Evolutionary conservation across 2,797 vertebrate genomes (phyloP), one percentile per base, ranked within the genome.

Genomic region (Limnodromus scolopaceus): DNA sequence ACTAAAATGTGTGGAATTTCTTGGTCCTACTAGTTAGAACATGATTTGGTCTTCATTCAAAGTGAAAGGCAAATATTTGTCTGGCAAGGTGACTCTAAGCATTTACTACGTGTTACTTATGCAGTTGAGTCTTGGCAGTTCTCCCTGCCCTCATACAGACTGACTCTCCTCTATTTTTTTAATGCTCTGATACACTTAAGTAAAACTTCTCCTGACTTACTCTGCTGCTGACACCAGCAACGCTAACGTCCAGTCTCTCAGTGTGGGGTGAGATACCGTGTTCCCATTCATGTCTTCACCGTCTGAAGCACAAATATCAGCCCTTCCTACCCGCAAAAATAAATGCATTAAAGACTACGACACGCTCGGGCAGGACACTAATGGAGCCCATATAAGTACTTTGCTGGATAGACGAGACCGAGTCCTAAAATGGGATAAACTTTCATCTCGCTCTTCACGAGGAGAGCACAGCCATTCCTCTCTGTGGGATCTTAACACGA

Each of bases 41-140:
- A 96, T 46, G 94, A 94, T 93, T 90, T 97, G 94, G 96, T 93
- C 91, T 93, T 90, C 87, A 94, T 87, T 95, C 90, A 95, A 91
- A 94, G 84, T 84, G 87, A 97, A 96, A 97, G 83, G 84, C 93
- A 95, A 95, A 92, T 92, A 94, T 96, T 96, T 96, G 91, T 92
- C 95, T 97, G 96, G 96, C 92, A 96, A 93, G 91, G 93, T 96
- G 94, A 97, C 87, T 95, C 89, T 49, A n/a, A 95, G 93, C 87
- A 88, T 97, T 96, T 97, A 97, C 93, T 97, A 93, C 2, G 20
- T 94, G 94, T 97, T 95, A 85, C 94, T 94, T 96, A 93, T 78
- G 79, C 97, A 97, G 93, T 80, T 71, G 97, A 96, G 91, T 63
- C 92, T 94, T 97, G 97, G 97, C 96, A 97, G 92, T 61, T 65